Evolutionary conservation across 2,888 invertebrate genomes (phyloP).

Genomic region (Anaspis maculata): DNA sequence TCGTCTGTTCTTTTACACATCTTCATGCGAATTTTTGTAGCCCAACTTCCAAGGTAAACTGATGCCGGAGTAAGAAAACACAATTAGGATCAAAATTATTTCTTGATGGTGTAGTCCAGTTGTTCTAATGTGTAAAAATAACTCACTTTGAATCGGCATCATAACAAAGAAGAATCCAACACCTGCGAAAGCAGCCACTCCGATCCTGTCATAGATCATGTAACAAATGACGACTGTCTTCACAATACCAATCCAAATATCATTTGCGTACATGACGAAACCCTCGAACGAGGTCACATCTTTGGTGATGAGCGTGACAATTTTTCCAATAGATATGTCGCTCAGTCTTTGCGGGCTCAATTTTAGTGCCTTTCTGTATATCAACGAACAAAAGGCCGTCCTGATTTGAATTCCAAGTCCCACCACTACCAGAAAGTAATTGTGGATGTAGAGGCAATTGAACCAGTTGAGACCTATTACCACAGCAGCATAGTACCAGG

Average conservation of each 20-base stretch:
- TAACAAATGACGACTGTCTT: slow-evolving; percentile 73
- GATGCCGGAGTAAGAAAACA: no score
- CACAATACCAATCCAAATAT: slow-evolving; percentile 82
- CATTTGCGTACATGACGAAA: slow-evolving; percentile 77
- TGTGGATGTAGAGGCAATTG: slow-evolving; percentile 58
- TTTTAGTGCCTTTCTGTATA: slow-evolving; percentile 59
- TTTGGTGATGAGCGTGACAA: slow-evolving; percentile 84
- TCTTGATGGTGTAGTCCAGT: no score
- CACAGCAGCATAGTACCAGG: slow-evolving; percentile 65
- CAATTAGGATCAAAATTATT: no score
- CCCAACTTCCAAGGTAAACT: slow-evolving; percentile 7
- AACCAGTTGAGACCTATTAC: slow-evolving; percentile 64
- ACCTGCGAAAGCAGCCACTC: slow-evolving; percentile 45
- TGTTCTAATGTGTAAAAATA: no score
- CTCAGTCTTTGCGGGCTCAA: slow-evolving; percentile 48
- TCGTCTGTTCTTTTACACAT: slow-evolving; percentile 32
- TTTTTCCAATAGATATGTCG: slow-evolving; percentile 59
- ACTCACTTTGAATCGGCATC: slow-evolving; percentile 31
- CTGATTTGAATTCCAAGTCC: slow-evolving; percentile 75
- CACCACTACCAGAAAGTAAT: slow-evolving; percentile 54
- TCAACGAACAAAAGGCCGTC: slow-evolving; percentile 68
- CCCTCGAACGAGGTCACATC: slow-evolving; percentile 87
- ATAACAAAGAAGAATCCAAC: slow-evolving; percentile 40
- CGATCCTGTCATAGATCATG: slow-evolving; percentile 59
- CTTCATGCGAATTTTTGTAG: slow-evolving; percentile 15